These are phyloP conservation scores for Ophion ellenae DNA, from an alignment of 2,888 invertebrate species.

Conservation along the genomic window DNA sequence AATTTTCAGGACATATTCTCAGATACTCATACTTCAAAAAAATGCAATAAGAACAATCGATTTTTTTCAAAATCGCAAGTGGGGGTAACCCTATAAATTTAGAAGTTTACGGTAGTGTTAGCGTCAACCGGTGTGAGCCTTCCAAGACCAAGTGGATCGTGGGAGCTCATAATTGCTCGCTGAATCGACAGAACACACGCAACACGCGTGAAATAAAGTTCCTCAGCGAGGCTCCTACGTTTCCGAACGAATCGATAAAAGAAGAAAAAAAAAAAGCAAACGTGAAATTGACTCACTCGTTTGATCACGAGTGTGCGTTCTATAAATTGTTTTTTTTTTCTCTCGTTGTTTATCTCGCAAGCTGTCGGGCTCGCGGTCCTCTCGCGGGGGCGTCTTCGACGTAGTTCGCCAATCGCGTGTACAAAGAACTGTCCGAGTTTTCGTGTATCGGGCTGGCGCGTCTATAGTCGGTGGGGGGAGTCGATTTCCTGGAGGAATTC, in stretches of 20 bases:
- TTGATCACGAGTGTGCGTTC: conserved; percentile 18
- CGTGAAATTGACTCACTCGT: not conserved
- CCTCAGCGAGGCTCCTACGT: not conserved
- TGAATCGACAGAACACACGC: too few species aligned
- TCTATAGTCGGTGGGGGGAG: conserved; percentile 69
- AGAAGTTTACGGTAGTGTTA: too few species aligned
- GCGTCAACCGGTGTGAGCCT: too few species aligned
- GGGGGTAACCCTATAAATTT: too few species aligned
- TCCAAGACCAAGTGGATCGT: too few species aligned
- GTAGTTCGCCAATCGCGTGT: conserved; percentile 65
- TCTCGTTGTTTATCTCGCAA: not conserved
- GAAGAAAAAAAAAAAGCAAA: not conserved
- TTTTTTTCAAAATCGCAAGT: too few species aligned
- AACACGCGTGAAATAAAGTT: too few species aligned
- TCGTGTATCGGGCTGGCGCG: conserved; percentile 28
- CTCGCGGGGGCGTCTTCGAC: conserved; percentile 65
- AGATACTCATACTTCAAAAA: too few species aligned
- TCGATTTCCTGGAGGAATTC: conserved; percentile 77
- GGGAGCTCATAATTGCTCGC: too few species aligned
- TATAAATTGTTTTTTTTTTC: conserved; percentile 25
- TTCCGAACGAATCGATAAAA: not conserved
- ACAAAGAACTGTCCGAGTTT: conserved; percentile 56
- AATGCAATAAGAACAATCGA: too few species aligned
- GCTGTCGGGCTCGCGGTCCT: not conserved
- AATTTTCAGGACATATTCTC: too few species aligned